A percentile compares a stretch with the other conserved stretches of the same genome.
phyloP scores from a whole-genome alignment of 2,888 invertebrate genomes.

The Oasisia sp. region DNA sequence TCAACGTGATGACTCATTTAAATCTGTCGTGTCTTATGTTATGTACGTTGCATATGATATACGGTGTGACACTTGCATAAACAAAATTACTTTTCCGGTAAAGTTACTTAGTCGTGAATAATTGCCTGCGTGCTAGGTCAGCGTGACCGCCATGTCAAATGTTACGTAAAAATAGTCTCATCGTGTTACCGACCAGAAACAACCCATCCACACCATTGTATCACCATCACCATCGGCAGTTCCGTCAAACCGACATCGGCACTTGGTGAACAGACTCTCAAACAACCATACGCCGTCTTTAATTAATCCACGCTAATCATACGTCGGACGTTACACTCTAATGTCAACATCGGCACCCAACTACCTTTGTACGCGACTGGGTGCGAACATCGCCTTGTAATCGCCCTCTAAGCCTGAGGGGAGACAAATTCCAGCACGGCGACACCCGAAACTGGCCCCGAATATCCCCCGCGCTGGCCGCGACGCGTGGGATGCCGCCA shows the following conservation, averaged over 20 bases:
- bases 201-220: neutral
- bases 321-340: neutral
- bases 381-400: neutral
- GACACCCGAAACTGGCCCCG: neutral
- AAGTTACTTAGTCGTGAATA: neutral
- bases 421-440: neutral
- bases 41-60: too few relatives aligned
- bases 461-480: neutral
- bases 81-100: neutral
- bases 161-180: neutral
- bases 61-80: too few relatives aligned
- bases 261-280: neutral
- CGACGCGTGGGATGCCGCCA: neutral
- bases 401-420: neutral
- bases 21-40: too few relatives aligned
- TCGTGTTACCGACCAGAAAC: neutral
- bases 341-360: neutral
- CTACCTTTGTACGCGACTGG: neutral
- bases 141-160: neutral
- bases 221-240: neutral
- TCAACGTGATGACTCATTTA: too few relatives aligned
- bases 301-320: neutral
- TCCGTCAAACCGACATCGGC: neutral
- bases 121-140: neutral
- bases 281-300: neutral